Evolutionary conservation across 2,888 invertebrate genomes (phyloP).

Genomic region (Stictocephala bisonia): DNA sequence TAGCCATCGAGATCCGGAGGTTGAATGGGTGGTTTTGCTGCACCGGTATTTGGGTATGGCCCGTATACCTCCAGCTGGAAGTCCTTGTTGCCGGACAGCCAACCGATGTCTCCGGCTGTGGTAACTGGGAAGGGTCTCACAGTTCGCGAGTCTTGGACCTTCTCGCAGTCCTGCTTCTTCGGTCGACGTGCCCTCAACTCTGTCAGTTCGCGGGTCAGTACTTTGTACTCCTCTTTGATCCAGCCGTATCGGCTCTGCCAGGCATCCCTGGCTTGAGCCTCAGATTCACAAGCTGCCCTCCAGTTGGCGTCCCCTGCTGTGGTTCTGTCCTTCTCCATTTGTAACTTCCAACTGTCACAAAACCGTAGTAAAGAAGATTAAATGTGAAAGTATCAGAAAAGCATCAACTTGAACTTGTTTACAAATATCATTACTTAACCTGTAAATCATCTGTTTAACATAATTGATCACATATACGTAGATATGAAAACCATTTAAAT

Average conservation of each 20-base stretch:
- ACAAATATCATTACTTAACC: no score
- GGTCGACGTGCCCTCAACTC: slow-evolving; percentile 21
- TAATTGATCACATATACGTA: no score
- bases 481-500: no score
- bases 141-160: slow-evolving; percentile 11
- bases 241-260: slow-evolving; percentile 38
- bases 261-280: slow-evolving; percentile 32
- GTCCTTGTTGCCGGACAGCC: slow-evolving; percentile 50
- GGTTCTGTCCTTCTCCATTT: slow-evolving; percentile 30
- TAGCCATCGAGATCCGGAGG: slow-evolving; percentile 25
- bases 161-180: not conserved
- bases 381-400: no score
- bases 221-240: slow-evolving; percentile 31
- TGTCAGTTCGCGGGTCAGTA: slow-evolving; percentile 11
- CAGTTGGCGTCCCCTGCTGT: slow-evolving; percentile 39
- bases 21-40: slow-evolving; percentile 15
- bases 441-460: no score
- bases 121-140: slow-evolving; percentile 40
- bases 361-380: no score
- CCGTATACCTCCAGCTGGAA: slow-evolving; percentile 52
- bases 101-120: slow-evolving; percentile 48
- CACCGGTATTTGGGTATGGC: slow-evolving; percentile 49
- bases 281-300: slow-evolving; percentile 32
- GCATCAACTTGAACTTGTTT: no score
- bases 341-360: no score